These are phyloP conservation scores for Lepidochrysops patricia DNA, from an alignment of 2,888 invertebrate genomes.

Conservation along the genomic window DNA sequence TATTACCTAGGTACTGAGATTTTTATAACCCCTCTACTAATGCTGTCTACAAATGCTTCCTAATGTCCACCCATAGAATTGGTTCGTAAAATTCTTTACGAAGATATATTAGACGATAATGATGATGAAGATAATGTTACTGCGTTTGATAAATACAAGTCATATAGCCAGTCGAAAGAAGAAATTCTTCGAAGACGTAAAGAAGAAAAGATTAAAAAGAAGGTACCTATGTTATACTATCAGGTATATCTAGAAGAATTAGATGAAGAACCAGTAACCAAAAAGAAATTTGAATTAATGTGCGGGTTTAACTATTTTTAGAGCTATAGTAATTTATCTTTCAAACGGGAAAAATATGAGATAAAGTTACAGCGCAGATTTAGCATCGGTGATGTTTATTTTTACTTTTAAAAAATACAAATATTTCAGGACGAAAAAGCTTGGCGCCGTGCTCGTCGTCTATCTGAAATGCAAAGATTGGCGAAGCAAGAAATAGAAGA, in stretches of 20 bases:
- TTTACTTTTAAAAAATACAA: no score
- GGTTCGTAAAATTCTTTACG: constrained; percentile 52
- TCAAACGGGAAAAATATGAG: no score
- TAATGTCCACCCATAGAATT: constrained; percentile 34
- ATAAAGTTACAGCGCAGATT: no score
- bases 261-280: no score
- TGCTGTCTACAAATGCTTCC: neutral
- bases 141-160: constrained; percentile 51
- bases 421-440: constrained; percentile 36
- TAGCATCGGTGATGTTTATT: no score
- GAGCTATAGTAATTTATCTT: no score
- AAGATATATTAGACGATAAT: constrained; percentile 40
- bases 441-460: constrained; percentile 37
- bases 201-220: constrained; percentile 32
- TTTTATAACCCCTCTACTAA: neutral
- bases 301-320: no score
- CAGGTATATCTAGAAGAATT: no score
- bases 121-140: constrained; percentile 38
- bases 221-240: no score
- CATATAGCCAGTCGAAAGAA: constrained; percentile 44
- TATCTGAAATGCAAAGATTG: constrained; percentile 53
- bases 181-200: constrained; percentile 37
- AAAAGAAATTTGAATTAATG: no score
- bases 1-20: neutral
- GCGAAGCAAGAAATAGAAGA: constrained; percentile 47